These are phyloP conservation scores for Egretta garzetta DNA, from an alignment of 2,113 vertebrate genomes.

Conservation along the genomic window DNA sequence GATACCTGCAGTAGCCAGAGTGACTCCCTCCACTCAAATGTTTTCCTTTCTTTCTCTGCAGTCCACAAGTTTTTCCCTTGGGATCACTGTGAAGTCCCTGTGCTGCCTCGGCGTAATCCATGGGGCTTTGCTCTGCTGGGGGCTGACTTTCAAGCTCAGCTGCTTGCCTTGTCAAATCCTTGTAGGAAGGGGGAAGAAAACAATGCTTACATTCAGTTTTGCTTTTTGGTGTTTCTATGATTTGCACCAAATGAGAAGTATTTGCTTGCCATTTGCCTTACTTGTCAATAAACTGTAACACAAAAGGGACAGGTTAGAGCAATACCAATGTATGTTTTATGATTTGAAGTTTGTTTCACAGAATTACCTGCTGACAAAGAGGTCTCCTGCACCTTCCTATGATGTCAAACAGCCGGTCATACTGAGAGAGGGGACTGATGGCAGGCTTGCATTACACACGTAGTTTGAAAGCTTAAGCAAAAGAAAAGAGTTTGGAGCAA, in stretches of 20 bases:
- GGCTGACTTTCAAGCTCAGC: conserved; percentile 76
- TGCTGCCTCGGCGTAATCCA: conserved; percentile 79
- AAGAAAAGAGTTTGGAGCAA: neutral
- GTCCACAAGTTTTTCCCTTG: neutral
- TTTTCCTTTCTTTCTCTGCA: neutral
- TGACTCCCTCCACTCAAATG: neutral
- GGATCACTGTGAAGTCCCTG: conserved; percentile 68
- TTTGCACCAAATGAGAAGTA: neutral
- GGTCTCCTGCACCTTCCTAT: neutral
- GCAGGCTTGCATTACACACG: neutral
- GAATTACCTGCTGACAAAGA: neutral
- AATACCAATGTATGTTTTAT: neutral
- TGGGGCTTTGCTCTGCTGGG: conserved; percentile 52
- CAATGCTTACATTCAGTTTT: neutral
- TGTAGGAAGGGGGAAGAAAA: neutral
- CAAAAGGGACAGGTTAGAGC: neutral
- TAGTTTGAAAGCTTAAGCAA: neutral
- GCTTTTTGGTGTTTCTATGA: neutral
- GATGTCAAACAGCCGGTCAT: neutral
- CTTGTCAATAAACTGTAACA: neutral
- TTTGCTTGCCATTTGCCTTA: neutral
- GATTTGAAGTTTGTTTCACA: neutral
- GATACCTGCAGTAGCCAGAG: neutral
- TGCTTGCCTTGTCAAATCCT: conserved; percentile 78
- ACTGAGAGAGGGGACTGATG: neutral